Evolutionary conservation across 2,888 invertebrate species (phyloP), one percentile per base, ranked within the genome.

Genomic region (Lycophotia porphyrea): DNA sequence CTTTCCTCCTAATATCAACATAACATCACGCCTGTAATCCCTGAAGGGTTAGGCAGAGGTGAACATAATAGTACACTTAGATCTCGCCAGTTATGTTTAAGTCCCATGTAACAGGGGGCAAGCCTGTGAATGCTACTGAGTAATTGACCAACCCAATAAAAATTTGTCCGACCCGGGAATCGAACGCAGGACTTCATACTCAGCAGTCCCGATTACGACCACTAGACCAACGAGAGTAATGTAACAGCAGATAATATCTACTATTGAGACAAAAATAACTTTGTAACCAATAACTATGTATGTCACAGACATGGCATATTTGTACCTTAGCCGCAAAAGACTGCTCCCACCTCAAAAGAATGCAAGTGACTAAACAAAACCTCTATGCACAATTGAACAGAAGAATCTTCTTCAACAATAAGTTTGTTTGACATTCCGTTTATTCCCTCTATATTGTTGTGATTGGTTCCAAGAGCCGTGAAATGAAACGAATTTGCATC

Each of bases 401-500:
- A 65, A 67, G 60, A 68, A 76, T 60, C 58, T 73, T 55, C 60
- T 8, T 7, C 5, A 21, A 85, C 58, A 83, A 85, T 75, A 60
- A 73, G 63, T 71, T 75, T 85, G 84, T 87, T 87, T 85, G 88
- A 84, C 88, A 76, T 86, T 81, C 66, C 76, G 55, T 81, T 80
- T 80, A 84, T 84, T 70, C 68, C 60, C 69, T 27, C 18, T 36
- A 71, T 81, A 86, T 79, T 87, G 80, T 78, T 69, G 47, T 60
- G 66, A 81, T 81, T 66, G 74, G 49, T 85, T 87, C 76, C 64
- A 76, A 74, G 76, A 76, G 71, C 70, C 69, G 65, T 76, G 73
- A 72, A 84, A 84, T 82, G 87, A 81, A 85, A 87, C 80, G 76
- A 78, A 89, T 92, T 92, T 87, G 89, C 89, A 89, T 91, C 78